Evolutionary conservation across 2,888 invertebrate species (phyloP).

Genomic region (Drosophila nr. perissopoda): DNA sequence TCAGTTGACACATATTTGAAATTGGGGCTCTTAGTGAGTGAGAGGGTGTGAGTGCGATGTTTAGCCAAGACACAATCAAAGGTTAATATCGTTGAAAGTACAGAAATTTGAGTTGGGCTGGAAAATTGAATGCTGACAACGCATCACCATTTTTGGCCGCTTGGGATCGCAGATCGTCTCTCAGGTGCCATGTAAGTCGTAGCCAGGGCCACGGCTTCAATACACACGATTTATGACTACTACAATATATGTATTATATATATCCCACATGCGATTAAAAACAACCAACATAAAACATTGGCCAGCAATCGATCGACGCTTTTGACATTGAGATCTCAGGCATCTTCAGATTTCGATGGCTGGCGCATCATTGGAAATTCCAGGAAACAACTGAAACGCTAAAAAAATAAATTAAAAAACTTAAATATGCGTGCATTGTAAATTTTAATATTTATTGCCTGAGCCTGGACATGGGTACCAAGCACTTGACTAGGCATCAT

Average conservation of each 20-base stretch:
- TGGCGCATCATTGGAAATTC: conserved; percentile 52
- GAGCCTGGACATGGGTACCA: background rate
- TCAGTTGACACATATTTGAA: conserved; percentile 60
- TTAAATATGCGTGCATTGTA: conserved; percentile 51
- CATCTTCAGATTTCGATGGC: conserved; percentile 20
- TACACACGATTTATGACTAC: conserved; percentile 48
- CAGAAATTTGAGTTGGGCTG: conserved; percentile 10
- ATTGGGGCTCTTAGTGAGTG: conserved; percentile 21
- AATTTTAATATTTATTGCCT: conserved; percentile 72
- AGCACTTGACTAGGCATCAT: conserved; percentile 38
- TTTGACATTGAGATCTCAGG: conserved; percentile 49
- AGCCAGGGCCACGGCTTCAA: conserved; percentile 38
- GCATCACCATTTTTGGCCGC: conserved; percentile 25
- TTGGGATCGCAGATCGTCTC: conserved; percentile 16
- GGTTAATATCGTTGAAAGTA: conserved; percentile 29
- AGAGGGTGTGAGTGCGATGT: background rate
- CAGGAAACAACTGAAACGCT: conserved; percentile 45
- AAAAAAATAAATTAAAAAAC: conserved; percentile 23
- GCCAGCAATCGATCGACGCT: conserved; percentile 6
- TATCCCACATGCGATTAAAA: conserved; percentile 34
- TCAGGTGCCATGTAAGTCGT: conserved; percentile 7
- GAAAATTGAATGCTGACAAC: conserved; percentile 20
- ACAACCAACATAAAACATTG: conserved; percentile 32
- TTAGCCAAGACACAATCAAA: conserved; percentile 21
- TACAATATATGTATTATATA: background rate